Conservation (phyloP, 2,113 vertebrate genomes). For the Mandrillus leucophaeus region DNA sequence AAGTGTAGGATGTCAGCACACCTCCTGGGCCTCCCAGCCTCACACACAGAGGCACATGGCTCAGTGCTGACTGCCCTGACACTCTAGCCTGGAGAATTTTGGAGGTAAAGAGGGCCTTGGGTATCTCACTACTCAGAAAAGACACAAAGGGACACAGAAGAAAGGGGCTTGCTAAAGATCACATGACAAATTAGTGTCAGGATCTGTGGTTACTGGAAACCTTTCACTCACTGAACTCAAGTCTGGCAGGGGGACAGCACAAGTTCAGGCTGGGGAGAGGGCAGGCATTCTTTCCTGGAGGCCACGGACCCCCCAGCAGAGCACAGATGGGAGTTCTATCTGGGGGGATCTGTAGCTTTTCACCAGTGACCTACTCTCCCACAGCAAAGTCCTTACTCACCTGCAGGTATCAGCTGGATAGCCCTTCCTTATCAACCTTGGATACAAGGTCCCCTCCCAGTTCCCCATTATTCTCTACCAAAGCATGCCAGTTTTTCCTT, state of each 20-base stretch:
- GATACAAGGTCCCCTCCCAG: not conserved
- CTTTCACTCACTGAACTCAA: not conserved
- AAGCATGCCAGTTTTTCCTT: not conserved
- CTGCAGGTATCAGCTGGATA: not conserved
- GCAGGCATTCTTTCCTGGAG: not conserved
- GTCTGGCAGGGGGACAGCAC: not conserved
- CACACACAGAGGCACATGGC: too few relatives aligned
- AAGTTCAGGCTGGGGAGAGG: not conserved
- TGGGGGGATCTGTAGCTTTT: not conserved
- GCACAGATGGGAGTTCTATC: not conserved
- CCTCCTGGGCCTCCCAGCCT: not conserved
- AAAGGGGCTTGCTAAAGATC: not conserved
- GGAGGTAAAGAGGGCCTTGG: not conserved
- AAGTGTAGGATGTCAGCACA: fast-evolving
- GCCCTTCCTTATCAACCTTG: not conserved
- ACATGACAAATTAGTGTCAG: not conserved
- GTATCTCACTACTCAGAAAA: not conserved
- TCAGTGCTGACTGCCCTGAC: not conserved
- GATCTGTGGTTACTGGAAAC: not conserved
- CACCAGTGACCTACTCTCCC: not conserved
- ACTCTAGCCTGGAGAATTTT: not conserved
- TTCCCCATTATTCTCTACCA: not conserved
- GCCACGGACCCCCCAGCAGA: not conserved
- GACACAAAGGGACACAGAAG: not conserved
- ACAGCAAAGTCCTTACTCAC: not conserved